Conservation (phyloP, 2,113 vertebrate genomes). For the Delphinus delphis region DNA sequence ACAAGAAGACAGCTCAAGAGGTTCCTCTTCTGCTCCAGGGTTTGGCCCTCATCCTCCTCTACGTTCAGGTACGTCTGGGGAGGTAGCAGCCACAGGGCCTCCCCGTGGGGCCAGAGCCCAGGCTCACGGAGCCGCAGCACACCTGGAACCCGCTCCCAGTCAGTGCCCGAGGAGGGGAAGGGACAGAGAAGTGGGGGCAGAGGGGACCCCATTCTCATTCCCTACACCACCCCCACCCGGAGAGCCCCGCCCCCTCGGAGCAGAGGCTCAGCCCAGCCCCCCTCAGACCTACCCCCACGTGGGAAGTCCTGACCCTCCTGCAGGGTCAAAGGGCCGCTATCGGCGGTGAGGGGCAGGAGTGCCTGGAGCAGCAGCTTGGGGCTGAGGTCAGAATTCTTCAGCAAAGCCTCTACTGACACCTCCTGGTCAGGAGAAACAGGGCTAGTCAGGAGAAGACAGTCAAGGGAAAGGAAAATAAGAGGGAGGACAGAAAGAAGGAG, state of each 20-base stretch:
- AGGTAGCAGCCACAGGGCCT: conserved; percentile 88
- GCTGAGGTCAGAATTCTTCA: conserved; percentile 85
- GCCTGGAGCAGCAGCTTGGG: conserved; percentile 88
- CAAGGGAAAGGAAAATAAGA: neutral
- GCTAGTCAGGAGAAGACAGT: neutral
- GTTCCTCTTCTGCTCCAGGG: conserved; percentile 94
- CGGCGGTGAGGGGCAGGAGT: conserved; percentile 86
- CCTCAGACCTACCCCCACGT: conserved; percentile 68
- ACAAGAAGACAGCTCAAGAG: conserved; percentile 93
- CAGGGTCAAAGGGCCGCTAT: conserved; percentile 84
- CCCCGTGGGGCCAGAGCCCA: neutral
- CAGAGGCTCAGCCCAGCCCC: neutral
- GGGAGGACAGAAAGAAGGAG: neutral
- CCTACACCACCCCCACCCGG: neutral
- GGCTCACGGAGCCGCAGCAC: conserved; percentile 84
- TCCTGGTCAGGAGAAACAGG: conserved; percentile 83
- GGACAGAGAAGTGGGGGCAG: neutral
- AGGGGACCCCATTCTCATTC: neutral
- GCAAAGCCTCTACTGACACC: conserved; percentile 85
- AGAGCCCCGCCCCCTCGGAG: neutral
- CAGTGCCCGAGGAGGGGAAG: neutral
- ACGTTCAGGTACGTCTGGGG: conserved; percentile 90
- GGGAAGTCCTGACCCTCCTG: conserved; percentile 49
- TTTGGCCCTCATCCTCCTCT: conserved; percentile 88
- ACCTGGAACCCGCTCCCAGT: conserved; percentile 81